These are phyloP conservation scores for Argynnis bischoffii DNA, from an alignment of 2,888 invertebrate genomes.

Conservation along the genomic window DNA sequence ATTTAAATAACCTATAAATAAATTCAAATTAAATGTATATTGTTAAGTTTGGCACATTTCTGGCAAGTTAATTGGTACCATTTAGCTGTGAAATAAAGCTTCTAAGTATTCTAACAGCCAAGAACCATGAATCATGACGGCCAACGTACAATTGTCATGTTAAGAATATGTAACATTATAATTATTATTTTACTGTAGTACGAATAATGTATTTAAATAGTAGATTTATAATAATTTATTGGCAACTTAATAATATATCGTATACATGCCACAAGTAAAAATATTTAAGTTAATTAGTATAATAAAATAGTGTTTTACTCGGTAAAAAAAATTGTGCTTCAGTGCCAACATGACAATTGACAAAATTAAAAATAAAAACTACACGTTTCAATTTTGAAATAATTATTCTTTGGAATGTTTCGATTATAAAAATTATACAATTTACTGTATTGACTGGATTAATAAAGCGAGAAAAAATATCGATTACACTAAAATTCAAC, in stretches of 20 bases:
- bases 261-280: too few species aligned
- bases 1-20: slow-evolving; percentile 4
- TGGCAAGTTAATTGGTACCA: slow-evolving; percentile 9
- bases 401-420: slow-evolving; percentile 2
- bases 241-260: too few species aligned
- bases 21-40: neutral
- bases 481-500: neutral
- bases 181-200: too few species aligned
- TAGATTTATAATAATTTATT: too few species aligned
- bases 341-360: slow-evolving; percentile 6
- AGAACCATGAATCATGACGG: too few species aligned
- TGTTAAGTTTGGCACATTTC: slow-evolving; percentile 35
- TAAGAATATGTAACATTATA: too few species aligned
- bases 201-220: too few species aligned
- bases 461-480: neutral
- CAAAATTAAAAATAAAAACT: neutral
- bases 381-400: neutral
- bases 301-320: too few species aligned
- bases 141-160: too few species aligned
- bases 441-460: neutral
- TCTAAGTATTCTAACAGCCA: neutral
- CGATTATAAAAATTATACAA: neutral
- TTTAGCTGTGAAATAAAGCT: neutral
- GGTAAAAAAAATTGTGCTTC: neutral
- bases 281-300: too few species aligned